phyloP scores from a whole-genome alignment of 2,888 invertebrate species.

The Agapetus fuscipes region DNA sequence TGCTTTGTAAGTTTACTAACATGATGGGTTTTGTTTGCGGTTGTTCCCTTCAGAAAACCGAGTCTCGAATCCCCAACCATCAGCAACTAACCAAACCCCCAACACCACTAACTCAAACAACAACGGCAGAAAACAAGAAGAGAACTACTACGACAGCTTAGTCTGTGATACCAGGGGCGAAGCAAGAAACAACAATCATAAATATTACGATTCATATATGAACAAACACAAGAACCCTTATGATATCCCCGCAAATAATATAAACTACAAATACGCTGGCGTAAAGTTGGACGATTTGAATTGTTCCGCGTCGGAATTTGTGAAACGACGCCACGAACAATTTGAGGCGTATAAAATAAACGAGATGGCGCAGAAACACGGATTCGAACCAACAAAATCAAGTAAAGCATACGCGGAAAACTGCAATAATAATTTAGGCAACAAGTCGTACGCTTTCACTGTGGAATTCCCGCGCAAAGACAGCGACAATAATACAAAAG shows the following conservation, averaged over 20 bases:
- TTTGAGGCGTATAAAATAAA: constrained; percentile 9
- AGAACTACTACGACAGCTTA: constrained; percentile 33
- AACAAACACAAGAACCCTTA: constrained; percentile 39
- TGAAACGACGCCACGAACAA: constrained; percentile 17
- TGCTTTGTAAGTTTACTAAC: constrained; percentile 12
- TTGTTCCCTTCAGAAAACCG: constrained; percentile 25
- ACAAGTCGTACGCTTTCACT: constrained; percentile 28
- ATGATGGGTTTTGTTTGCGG: too few relatives aligned
- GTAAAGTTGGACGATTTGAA: constrained; percentile 29
- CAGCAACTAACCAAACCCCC: constrained; percentile 22
- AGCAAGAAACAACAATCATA: constrained; percentile 29
- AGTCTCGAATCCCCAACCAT: constrained; percentile 17
- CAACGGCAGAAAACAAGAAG: constrained; percentile 19
- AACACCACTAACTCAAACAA: constrained; percentile 9
- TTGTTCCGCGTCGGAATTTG: constrained; percentile 32
- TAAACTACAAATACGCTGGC: constrained; percentile 30
- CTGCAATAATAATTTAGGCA: background rate
- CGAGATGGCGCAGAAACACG: background rate
- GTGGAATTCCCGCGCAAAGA: constrained; percentile 28
- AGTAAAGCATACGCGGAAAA: background rate
- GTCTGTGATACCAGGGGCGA: too few relatives aligned
- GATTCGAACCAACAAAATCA: too few relatives aligned
- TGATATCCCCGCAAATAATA: constrained; percentile 43
- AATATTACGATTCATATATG: constrained; percentile 13
- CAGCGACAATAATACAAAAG: constrained; percentile 2